Percentiles rank a stretch among this genome's conserved stretches.
These are phyloP conservation scores for Myxocyprinus asiaticus DNA, from an alignment of 2,113 vertebrate species.

Conservation along the genomic window DNA sequence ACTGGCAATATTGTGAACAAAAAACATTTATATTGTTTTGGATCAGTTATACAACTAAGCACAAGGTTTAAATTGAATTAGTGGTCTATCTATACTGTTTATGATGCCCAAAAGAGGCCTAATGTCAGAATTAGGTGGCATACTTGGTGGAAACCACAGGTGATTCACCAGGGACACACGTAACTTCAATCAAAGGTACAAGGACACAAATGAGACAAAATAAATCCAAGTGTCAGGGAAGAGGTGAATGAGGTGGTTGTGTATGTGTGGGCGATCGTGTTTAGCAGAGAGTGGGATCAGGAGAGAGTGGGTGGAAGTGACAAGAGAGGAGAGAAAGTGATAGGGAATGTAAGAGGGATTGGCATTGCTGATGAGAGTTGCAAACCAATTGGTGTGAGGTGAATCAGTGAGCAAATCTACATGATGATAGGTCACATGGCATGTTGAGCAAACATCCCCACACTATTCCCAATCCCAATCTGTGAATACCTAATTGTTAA, in stretches of 20 bases:
- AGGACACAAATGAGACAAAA: slow-evolving; percentile 38
- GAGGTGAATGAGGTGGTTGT: slow-evolving; percentile 36
- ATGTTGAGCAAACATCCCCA: background rate
- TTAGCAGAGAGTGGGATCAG: slow-evolving; percentile 53
- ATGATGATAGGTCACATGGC: background rate
- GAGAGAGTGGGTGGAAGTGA: slow-evolving; percentile 55
- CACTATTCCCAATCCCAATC: background rate
- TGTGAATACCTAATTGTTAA: background rate
- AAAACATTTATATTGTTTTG: too few relatives aligned
- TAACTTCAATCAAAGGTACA: slow-evolving; percentile 24
- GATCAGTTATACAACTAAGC: too few relatives aligned
- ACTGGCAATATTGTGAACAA: too few relatives aligned
- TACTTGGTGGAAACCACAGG: slow-evolving; percentile 16
- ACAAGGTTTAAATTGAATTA: background rate
- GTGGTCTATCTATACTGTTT: too few relatives aligned
- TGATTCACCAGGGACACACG: slow-evolving; percentile 44
- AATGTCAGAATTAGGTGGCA: background rate
- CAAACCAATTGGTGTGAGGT: slow-evolving; percentile 47
- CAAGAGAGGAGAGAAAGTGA: slow-evolving; percentile 42
- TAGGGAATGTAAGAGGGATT: slow-evolving; percentile 45
- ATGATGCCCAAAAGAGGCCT: background rate
- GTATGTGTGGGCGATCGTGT: slow-evolving; percentile 34
- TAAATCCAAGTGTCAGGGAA: slow-evolving; percentile 11
- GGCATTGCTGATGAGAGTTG: slow-evolving; percentile 42
- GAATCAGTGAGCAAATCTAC: slow-evolving; percentile 49